Evolutionary conservation across 2,113 vertebrate species (phyloP), one percentile per base, ranked within the genome.

Genomic region (Antennarius striatus): DNA sequence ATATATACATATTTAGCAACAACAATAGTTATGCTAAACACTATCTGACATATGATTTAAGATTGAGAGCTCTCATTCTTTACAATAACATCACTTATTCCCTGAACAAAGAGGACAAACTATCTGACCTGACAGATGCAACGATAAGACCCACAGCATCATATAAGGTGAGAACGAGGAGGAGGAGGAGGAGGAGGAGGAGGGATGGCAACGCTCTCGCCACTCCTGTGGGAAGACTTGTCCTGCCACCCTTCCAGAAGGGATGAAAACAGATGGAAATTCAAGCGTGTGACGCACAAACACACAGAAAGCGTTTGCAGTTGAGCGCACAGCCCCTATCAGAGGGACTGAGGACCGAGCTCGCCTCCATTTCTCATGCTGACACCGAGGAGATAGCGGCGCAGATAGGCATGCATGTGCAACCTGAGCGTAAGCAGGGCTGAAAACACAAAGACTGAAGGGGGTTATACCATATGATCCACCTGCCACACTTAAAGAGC

Each of bases 311-410:
- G 64, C 68, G 83, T 88, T 86, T 82, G 86, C 83, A 76, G 70
- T 68, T 57, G 79, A 79, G 70, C 65, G 56, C 79, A 64, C 75
- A 62, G 65, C 90, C 90, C 89, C 78, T 85, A 90, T 91, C 69
- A 67, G 57, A 46, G 68, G 75, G 70, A 79, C 88, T 89, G 87
- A 84, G 85, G 87, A 85, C 88, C 42, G 40, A 83, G 74, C 75
- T 71, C 3, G 78, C 79, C 85, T 84, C 75, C 77, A 70, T 88
- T 90, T 89, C 89, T 90, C 90, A 91, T 77, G 80, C 90, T 90
- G 89, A 91, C 89, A 80, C 84, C 72, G 62, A 63, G 77, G 68
- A 91, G 89, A 91, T 91, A 68, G 86, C 74, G 51, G 55, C 60
- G 22, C 70, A 83, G 87, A 90, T 90, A 90, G 73, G 65, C 75